These are phyloP conservation scores for Podarcis siculus DNA, from an alignment of 2,797 vertebrate genomes.

Conservation along the genomic window DNA sequence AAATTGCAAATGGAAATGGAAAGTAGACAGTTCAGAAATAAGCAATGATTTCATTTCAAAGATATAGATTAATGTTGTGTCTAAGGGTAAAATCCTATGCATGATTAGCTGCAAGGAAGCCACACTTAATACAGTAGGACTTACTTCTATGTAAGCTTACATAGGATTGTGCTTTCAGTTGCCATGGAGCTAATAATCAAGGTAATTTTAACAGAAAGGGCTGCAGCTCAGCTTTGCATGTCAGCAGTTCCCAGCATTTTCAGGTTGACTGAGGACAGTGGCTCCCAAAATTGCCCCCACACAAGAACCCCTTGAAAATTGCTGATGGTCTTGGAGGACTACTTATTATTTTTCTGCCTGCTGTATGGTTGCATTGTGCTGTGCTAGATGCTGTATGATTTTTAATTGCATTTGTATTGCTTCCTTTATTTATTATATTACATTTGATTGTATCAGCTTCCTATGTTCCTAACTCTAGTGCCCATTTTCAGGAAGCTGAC, in stretches of 20 bases:
- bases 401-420: too few relatives aligned
- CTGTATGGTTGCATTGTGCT: too few relatives aligned
- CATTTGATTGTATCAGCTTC: neutral
- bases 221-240: neutral
- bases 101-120: neutral
- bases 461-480: neutral
- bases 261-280: neutral
- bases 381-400: too few relatives aligned
- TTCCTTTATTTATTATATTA: too few relatives aligned
- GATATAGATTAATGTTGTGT: rapidly evolving
- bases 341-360: too few relatives aligned
- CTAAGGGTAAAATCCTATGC: neutral
- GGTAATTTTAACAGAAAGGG: neutral
- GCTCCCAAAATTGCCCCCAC: too few relatives aligned
- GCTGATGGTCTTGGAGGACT: too few relatives aligned
- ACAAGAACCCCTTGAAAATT: too few relatives aligned
- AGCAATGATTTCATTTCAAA: constrained; percentile 46
- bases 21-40: constrained; percentile 23
- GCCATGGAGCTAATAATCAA: neutral
- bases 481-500: too few relatives aligned
- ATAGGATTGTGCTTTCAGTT: neutral
- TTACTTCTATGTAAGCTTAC: too few relatives aligned
- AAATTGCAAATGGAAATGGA: neutral
- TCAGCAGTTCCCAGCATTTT: neutral
- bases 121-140: neutral